Evolutionary conservation across 2,113 vertebrate genomes (phyloP), one percentile per base, ranked within the genome.

Genomic region (Mugil cephalus): DNA sequence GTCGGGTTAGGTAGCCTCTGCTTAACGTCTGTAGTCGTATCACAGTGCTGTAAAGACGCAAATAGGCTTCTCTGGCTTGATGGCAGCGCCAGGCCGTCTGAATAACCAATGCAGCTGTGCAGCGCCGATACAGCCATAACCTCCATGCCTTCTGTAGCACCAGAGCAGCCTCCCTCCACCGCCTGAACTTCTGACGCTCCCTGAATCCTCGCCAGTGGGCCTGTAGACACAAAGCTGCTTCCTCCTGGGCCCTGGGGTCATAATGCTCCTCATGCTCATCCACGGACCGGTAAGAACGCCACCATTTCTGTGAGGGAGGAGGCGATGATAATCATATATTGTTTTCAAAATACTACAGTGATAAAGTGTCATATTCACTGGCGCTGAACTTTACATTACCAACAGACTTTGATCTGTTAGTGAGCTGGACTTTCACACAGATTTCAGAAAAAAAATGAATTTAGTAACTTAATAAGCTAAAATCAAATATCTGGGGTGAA

Each of bases 91-190:
- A 99, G 45, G 94, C 92, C 0, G 95, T 89, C 88, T 99, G 98
- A 69, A 98, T 95, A 47, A 92, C 89, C 42, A 94, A 19, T 15
- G 96, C 96, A 0, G 98, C 97, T 0, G 58, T 8, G 0, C 91
- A 93, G 45, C 93, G 94, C 3, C 78, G 90, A 35, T 56, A 72
- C 15, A 51, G 52, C 18, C 74, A 84, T 14, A 87, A 81, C 77
- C 93, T 94, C 96, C 96, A 98, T n/a, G 80, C 93, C 74, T 83
- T 95, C 92, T 99, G 98, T 60, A 98, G 95, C 42, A 96, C 77
- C 4, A 94, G 21, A 10, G 93, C 92, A 0, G 97, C 95, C 3
- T 91, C 65, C 13, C 91, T 95, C 87, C 95, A 94, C 72, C 93
- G 92, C 74, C 94, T 77, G 77, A 95, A 95, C 19, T 76, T 91